Percentiles rank a stretch among this genome's conserved stretches.
phyloP scores from a whole-genome alignment of 1,140 invertebrate genomes.

The Archivesica marissinica region DNA sequence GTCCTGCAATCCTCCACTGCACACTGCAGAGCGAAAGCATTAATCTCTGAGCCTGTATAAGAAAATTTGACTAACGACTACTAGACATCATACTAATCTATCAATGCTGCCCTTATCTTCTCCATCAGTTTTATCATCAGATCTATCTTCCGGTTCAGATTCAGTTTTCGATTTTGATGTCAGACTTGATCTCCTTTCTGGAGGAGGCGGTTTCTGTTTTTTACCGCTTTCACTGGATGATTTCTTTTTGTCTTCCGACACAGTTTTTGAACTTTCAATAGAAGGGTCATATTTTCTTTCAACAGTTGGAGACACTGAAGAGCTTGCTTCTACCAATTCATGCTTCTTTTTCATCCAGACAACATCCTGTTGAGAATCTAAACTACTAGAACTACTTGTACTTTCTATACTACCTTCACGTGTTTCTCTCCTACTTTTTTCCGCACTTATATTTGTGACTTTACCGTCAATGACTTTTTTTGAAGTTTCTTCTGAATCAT shows the following conservation, averaged over 20 bases:
- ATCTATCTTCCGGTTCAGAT: not conserved
- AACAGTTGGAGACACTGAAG: constrained; percentile 22
- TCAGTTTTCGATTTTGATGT: constrained; percentile 51
- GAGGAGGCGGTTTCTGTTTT: constrained; percentile 58
- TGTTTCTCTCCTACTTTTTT: not conserved
- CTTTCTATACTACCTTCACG: constrained; percentile 55
- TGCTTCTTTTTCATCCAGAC: constrained; percentile 56
- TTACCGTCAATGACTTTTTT: constrained; percentile 39
- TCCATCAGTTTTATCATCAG: not conserved
- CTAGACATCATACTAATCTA: constrained; percentile 34
- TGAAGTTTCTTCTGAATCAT: constrained; percentile 6
- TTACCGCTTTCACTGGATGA: constrained; percentile 8
- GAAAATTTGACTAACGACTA: not conserved
- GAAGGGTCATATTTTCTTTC: not conserved
- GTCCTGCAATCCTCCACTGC: not conserved
- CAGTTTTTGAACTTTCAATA: not conserved
- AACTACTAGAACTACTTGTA: constrained; percentile 62
- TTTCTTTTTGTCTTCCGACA: not conserved
- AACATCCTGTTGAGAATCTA: constrained; percentile 65
- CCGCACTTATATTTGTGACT: constrained; percentile 52
- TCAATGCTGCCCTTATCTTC: constrained; percentile 39
- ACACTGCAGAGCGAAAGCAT: not conserved
- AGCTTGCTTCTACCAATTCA: constrained; percentile 42
- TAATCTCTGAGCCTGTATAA: not conserved
- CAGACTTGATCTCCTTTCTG: constrained; percentile 66